Conservation (phyloP, 2,113 vertebrate genomes). For the Lamprologus callipterus region DNA sequence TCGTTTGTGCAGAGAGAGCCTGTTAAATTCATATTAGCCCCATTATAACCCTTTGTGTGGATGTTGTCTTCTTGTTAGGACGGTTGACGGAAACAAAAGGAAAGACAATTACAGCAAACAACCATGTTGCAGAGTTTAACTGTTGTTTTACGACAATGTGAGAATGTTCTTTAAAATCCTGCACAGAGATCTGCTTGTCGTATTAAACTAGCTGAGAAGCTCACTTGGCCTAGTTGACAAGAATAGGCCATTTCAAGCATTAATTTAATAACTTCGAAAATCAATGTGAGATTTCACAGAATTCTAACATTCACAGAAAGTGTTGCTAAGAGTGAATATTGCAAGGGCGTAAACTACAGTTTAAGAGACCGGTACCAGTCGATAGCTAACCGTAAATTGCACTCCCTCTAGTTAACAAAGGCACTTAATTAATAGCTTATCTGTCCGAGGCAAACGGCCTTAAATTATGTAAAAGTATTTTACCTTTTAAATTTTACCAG, state of each 20-base stretch:
- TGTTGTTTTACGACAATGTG: neutral
- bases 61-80: neutral
- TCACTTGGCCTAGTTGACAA: neutral
- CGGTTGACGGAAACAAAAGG: neutral
- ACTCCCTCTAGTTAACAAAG: neutral
- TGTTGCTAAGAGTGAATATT: neutral
- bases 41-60: neutral
- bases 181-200: neutral
- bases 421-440: neutral
- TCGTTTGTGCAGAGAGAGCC: neutral
- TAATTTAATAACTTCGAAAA: neutral
- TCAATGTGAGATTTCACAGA: neutral
- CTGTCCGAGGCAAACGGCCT: accelerated
- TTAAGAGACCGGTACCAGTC: neutral
- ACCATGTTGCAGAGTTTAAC: neutral
- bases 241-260: neutral
- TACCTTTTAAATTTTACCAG: neutral
- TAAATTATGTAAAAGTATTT: neutral
- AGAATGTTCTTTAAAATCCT: neutral
- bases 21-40: neutral
- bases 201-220: neutral
- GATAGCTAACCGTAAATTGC: neutral
- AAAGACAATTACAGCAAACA: neutral
- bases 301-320: neutral
- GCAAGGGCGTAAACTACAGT: neutral